Evolutionary conservation across 2,113 vertebrate species (phyloP).

Genomic region (Vombatus ursinus): DNA sequence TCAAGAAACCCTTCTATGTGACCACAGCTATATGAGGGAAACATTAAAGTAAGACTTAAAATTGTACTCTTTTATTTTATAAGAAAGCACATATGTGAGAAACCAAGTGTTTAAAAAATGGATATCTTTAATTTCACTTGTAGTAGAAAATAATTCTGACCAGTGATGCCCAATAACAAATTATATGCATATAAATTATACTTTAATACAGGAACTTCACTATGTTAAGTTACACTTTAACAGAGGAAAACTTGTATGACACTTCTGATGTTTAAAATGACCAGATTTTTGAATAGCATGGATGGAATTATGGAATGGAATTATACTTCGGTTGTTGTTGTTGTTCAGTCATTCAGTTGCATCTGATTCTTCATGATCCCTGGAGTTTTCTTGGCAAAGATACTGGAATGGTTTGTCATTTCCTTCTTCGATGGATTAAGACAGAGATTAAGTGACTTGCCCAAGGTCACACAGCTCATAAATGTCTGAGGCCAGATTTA

Average conservation of each 20-base stretch:
- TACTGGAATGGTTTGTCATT: too few relatives aligned
- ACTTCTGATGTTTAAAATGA: not conserved
- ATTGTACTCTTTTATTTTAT: conserved; percentile 3
- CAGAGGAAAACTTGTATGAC: not conserved
- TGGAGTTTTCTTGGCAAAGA: too few relatives aligned
- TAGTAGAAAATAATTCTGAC: not conserved
- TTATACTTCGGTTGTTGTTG: not conserved
- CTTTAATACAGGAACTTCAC: too few relatives aligned
- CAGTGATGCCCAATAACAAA: not conserved
- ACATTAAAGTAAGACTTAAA: not conserved
- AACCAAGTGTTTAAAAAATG: not conserved
- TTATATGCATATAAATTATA: not conserved
- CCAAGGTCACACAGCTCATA: too few relatives aligned
- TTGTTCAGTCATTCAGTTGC: too few relatives aligned
- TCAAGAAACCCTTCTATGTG: not conserved
- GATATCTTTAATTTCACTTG: conserved; percentile 13
- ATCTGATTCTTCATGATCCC: too few relatives aligned
- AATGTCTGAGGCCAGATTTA: too few relatives aligned
- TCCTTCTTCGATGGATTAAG: too few relatives aligned
- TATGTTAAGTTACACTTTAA: not conserved
- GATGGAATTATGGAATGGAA: not conserved
- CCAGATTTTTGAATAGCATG: not conserved
- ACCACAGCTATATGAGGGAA: not conserved
- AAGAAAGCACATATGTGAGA: not conserved
- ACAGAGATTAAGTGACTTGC: too few relatives aligned